phyloP scores from a whole-genome alignment of 2,888 invertebrate genomes.

The Parthenolecanium corni region DNA sequence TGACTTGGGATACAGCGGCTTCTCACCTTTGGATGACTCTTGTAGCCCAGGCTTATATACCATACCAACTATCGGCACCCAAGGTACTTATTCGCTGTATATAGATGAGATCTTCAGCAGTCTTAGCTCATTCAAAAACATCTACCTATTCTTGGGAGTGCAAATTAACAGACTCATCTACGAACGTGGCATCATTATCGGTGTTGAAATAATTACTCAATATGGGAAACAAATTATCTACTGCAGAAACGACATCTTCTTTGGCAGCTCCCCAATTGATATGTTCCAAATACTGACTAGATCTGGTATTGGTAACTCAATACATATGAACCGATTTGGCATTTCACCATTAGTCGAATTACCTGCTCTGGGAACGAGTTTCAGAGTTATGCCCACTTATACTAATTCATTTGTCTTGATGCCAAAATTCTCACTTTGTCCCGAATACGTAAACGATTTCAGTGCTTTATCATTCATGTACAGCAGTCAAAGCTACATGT shows the following conservation, averaged over 20 bases:
- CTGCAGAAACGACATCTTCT: slow-evolving; percentile 49
- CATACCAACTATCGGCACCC: neutral
- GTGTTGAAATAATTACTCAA: slow-evolving; percentile 55
- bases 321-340: slow-evolving; percentile 41
- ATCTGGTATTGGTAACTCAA: slow-evolving; percentile 50
- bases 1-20: neutral
- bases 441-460: neutral
- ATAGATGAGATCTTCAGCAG: neutral
- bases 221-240: slow-evolving; percentile 46
- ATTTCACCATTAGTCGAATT: slow-evolving; percentile 40
- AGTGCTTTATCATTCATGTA: neutral
- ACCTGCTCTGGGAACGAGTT: slow-evolving; percentile 31
- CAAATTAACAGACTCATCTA: slow-evolving; percentile 44
- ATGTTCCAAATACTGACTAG: slow-evolving; percentile 56
- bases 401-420: slow-evolving; percentile 30
- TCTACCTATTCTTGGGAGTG: slow-evolving; percentile 10
- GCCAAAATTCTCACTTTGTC: neutral
- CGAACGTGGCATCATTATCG: slow-evolving; percentile 50
- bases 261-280: slow-evolving; percentile 54
- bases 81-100: neutral
- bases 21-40: neutral
- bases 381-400: slow-evolving; percentile 33
- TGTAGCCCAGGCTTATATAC: neutral
- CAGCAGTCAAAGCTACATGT: neutral
- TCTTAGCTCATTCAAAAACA: neutral